A percentile compares a stretch with the other conserved stretches of the same genome.
Conservation (phyloP, 1,140 invertebrate species). For the Diplogasteroides magnus region DNA sequence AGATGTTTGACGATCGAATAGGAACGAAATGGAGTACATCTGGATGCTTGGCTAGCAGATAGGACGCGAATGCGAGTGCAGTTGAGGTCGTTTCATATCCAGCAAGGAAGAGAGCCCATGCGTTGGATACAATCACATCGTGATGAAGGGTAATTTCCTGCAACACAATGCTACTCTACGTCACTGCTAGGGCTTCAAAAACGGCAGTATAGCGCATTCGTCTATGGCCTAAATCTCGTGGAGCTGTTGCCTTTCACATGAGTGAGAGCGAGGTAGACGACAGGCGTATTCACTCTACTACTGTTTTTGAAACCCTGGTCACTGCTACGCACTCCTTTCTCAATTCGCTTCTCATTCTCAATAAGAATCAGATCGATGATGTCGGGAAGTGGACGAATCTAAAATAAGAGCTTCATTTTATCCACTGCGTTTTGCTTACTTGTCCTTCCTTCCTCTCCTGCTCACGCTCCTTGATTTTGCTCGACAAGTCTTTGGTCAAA, state of each 20-base stretch:
- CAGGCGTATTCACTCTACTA: too few species aligned
- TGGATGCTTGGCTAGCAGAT: slow-evolving; percentile 53
- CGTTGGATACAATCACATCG: neutral
- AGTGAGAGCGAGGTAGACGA: too few species aligned
- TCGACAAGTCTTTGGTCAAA: neutral
- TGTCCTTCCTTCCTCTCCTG: neutral
- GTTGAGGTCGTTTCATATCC: slow-evolving; percentile 57
- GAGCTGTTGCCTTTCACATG: too few species aligned
- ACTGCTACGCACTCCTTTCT: neutral
- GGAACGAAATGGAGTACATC: slow-evolving; percentile 54
- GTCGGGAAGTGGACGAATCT: neutral
- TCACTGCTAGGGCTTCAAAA: neutral
- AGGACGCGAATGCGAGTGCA: slow-evolving; percentile 52
- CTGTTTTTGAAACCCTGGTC: too few species aligned
- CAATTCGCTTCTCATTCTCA: neutral
- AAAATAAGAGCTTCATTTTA: neutral
- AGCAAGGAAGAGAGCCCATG: slow-evolving; percentile 55
- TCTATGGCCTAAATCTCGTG: neutral
- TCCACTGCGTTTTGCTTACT: neutral
- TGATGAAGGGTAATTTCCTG: neutral
- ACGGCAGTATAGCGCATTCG: neutral
- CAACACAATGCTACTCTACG: neutral
- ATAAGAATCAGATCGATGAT: neutral
- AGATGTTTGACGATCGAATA: slow-evolving; percentile 43
- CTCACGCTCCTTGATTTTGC: neutral